Evolutionary conservation across 53 echinoderm and acorn worm species (phyloP).

Genomic region (Holothuria scabra): DNA sequence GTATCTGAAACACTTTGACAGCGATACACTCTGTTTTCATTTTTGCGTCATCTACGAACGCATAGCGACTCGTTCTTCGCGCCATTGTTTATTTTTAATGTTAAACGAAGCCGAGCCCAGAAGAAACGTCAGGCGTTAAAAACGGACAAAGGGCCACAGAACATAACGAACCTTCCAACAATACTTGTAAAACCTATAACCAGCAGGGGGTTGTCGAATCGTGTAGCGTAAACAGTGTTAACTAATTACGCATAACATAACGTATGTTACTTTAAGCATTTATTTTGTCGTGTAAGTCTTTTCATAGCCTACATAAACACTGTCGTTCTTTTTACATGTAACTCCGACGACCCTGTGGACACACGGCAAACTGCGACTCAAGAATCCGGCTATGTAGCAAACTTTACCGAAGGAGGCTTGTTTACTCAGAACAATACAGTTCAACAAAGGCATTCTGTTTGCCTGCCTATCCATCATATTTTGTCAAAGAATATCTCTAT

Average conservation of each 20-base stretch:
- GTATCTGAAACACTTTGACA: neutral
- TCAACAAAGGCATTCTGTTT: slow-evolving; percentile 44
- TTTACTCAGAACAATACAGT: slow-evolving; percentile 36
- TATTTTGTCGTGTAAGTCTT: too few species aligned
- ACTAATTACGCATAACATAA: slow-evolving; percentile 20
- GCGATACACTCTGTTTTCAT: slow-evolving; percentile 36
- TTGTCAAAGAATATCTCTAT: slow-evolving; percentile 41
- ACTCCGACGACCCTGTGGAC: too few species aligned
- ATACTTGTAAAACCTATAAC: too few species aligned
- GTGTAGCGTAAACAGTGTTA: slow-evolving; percentile 14
- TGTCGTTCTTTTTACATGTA: too few species aligned
- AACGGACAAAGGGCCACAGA: too few species aligned
- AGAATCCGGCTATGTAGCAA: slow-evolving; percentile 19
- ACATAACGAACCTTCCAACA: too few species aligned
- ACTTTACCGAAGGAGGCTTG: slow-evolving; percentile 30
- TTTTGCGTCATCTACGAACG: slow-evolving; percentile 4
- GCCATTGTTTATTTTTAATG: slow-evolving; percentile 35
- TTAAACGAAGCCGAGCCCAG: slow-evolving; percentile 31
- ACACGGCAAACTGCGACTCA: too few species aligned
- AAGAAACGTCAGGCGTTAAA: too few species aligned
- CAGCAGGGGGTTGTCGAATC: too few species aligned
- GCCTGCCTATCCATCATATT: slow-evolving; percentile 19
- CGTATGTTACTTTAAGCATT: too few species aligned
- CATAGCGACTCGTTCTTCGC: neutral
- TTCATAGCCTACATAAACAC: too few species aligned